Evolutionary conservation across 2,888 invertebrate species (phyloP).

Genomic region (Cephalotes varians): DNA sequence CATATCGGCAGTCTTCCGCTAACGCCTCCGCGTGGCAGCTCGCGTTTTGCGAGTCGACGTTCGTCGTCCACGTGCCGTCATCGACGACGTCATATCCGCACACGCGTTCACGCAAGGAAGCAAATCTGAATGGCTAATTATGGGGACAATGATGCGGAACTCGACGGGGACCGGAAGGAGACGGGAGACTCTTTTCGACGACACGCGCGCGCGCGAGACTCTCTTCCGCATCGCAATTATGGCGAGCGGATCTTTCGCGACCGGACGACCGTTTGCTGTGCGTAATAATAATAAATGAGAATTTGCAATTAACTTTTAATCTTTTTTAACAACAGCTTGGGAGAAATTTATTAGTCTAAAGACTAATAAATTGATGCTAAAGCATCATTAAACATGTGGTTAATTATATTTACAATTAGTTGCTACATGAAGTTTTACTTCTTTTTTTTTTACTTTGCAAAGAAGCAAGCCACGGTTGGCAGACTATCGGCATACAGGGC

Average conservation of each 20-base stretch:
- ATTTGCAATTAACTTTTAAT: background rate
- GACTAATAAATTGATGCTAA: too few relatives aligned
- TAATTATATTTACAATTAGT: too few relatives aligned
- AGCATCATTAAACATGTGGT: too few relatives aligned
- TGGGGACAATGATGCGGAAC: conserved; percentile 81
- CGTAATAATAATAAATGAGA: conserved; percentile 31
- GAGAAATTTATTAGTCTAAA: too few relatives aligned
- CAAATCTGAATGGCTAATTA: conserved; percentile 83
- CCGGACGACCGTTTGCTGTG: conserved; percentile 61
- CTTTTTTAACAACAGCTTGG: background rate
- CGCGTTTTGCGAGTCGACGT: conserved; percentile 68
- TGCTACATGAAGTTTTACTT: background rate
- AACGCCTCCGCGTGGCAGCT: conserved; percentile 68
- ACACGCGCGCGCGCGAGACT: conserved; percentile 50
- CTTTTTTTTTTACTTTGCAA: too few relatives aligned
- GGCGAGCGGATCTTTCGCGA: conserved; percentile 58
- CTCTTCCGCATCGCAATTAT: conserved; percentile 75
- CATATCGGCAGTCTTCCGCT: conserved; percentile 65
- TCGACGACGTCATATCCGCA: conserved; percentile 80
- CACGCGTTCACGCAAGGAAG: conserved; percentile 78
- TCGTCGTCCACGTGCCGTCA: conserved; percentile 72
- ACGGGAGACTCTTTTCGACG: conserved; percentile 62
- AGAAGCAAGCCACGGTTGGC: background rate
- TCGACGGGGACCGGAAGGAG: conserved; percentile 69
- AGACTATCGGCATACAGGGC: conserved; percentile 9